These are phyloP conservation scores for Syngnathus rostellatus DNA, from an alignment of 2,797 vertebrate species.

Conservation along the genomic window DNA sequence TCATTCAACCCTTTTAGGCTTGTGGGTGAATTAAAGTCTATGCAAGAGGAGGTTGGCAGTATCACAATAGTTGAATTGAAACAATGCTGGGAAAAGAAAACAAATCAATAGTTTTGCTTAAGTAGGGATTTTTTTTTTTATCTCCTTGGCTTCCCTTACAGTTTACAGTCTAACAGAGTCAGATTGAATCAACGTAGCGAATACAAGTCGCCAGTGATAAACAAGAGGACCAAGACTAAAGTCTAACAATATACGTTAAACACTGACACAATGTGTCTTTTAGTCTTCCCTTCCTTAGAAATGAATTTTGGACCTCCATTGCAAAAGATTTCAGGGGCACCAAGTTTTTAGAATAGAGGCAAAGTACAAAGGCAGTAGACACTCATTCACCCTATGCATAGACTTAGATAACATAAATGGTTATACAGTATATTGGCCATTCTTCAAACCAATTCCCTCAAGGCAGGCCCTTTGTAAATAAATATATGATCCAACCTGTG, in stretches of 20 bases:
- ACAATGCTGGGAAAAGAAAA: no score
- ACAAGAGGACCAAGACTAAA: no score
- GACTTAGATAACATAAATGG: not conserved
- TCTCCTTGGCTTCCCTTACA: no score
- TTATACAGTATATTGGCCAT: not conserved
- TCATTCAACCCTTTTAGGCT: not conserved
- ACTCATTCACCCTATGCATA: no score
- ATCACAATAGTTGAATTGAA: no score
- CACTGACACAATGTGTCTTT: no score
- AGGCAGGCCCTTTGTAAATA: not conserved
- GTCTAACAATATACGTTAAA: not conserved
- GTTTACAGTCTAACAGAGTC: no score
- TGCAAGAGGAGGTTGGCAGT: not conserved
- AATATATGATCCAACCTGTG: constrained; percentile 72
- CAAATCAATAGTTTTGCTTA: no score
- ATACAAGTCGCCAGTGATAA: no score
- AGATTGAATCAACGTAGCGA: no score
- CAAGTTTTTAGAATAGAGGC: not conserved
- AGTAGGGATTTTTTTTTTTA: no score
- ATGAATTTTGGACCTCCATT: not conserved
- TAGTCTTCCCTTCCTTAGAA: not conserved
- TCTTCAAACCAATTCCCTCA: not conserved
- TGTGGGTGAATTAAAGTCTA: not conserved
- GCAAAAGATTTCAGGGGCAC: not conserved
- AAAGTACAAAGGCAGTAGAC: not conserved